These are phyloP conservation scores for Bombus confusus DNA, from an alignment of 1,140 invertebrate genomes.

Conservation along the genomic window DNA sequence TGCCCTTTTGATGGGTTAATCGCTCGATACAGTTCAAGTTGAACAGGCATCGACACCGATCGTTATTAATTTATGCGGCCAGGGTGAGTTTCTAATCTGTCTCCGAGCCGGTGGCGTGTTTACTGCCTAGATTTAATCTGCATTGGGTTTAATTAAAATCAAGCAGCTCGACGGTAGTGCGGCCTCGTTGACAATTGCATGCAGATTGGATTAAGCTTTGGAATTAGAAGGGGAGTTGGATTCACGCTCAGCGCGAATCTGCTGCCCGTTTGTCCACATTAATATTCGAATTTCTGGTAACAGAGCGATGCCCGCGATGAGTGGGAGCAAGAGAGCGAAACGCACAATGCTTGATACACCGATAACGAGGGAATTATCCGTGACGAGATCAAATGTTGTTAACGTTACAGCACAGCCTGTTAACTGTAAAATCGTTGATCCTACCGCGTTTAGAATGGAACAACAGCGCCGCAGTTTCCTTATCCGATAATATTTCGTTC, in stretches of 20 bases:
- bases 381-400: slow-evolving; percentile 31
- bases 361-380: slow-evolving; percentile 52
- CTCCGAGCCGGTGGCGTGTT: slow-evolving; percentile 52
- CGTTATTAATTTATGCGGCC: slow-evolving; percentile 63
- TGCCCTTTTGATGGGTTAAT: neutral
- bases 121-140: slow-evolving; percentile 68
- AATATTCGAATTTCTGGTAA: slow-evolving; percentile 66
- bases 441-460: neutral
- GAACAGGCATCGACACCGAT: slow-evolving; percentile 49
- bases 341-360: slow-evolving; percentile 26
- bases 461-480: neutral
- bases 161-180: slow-evolving; percentile 58
- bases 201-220: slow-evolving; percentile 69
- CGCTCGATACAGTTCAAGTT: neutral
- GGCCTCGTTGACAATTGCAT: slow-evolving; percentile 69
- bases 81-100: slow-evolving; percentile 65
- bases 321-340: slow-evolving; percentile 11
- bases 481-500: too few species aligned
- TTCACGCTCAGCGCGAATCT: slow-evolving; percentile 55
- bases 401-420: neutral
- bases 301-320: slow-evolving; percentile 45
- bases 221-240: slow-evolving; percentile 63
- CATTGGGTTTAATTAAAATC: slow-evolving; percentile 70
- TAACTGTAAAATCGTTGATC: neutral
- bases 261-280: slow-evolving; percentile 64